Evolutionary conservation across 2,797 vertebrate genomes (phyloP), one percentile per base, ranked within the genome.

Genomic region (Manis pentadactyla): DNA sequence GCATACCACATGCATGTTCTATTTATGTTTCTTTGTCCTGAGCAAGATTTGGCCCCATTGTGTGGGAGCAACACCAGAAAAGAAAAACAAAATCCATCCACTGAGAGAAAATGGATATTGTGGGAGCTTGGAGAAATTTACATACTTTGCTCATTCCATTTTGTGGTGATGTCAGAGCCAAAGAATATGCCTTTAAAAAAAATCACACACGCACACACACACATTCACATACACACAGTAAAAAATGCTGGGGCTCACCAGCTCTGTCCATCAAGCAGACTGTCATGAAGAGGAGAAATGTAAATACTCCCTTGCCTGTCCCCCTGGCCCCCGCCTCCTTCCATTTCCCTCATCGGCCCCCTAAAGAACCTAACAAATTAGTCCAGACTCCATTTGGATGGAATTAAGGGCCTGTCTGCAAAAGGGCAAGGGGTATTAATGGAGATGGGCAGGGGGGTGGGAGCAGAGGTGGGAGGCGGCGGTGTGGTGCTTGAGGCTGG

Each of bases 1-100:
- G 23, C 97, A 98, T 93, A 98, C 97, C 97, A 98, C 92, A 97
- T 93, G 94, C 97, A 94, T 97, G 95, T 87, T 98, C 97, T 98
- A 98, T 98, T 99, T 99, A 98, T 98, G 75, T 98, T 98, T 97
- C 98, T 98, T 98, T 98, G 98, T 98, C 97, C 99, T 99, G 99
- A 98, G 98, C 99, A 99, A 99, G 98, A 98, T 98, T 99, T 98
- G 98, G 98, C 98, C 98, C 97, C 98, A 98, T 99, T 99, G 99
- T 99, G 99, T 99, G 99, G 99, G 99, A 99, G 98, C 97, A 98
- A 98, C 97, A 97, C 96, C 97, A 96, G 96, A 98, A 98, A 98
- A 98, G 99, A 99, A 99, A 98, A 99, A 98, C 98, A 98, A 98
- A 98, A 98, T 98, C 97, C 98, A 98, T 98, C 98, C 99, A 98